phyloP scores from a whole-genome alignment of 2,888 invertebrate species.

The Bembecia ichneumoniformis region DNA sequence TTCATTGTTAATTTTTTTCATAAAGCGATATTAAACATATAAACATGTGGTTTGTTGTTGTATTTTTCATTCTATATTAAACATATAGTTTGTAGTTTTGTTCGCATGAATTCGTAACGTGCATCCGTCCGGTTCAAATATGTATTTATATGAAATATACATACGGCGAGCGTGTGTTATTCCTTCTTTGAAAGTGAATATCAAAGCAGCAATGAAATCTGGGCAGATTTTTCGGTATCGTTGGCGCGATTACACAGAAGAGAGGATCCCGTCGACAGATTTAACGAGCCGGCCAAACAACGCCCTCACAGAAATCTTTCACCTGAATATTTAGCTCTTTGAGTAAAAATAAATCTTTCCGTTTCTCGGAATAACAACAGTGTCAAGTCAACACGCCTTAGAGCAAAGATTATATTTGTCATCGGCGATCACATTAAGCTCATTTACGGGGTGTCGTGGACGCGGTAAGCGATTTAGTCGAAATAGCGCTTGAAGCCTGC shows the following conservation, averaged over 20 bases:
- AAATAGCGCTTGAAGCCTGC: conserved; percentile 34
- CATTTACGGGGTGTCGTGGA: conserved; percentile 55
- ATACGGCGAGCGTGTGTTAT: conserved; percentile 29
- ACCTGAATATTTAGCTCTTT: conserved; percentile 70
- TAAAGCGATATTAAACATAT: too few species aligned
- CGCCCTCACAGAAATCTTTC: conserved; percentile 64
- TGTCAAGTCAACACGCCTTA: conserved; percentile 62
- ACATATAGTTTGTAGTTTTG: too few species aligned
- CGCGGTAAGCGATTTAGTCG: conserved; percentile 53
- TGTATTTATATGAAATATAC: too few species aligned
- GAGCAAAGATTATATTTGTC: conserved; percentile 70
- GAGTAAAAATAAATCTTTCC: conserved; percentile 67
- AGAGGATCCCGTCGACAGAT: conserved; percentile 50
- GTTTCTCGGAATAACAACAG: conserved; percentile 68
- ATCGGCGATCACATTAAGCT: conserved; percentile 56
- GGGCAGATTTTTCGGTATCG: conserved; percentile 58
- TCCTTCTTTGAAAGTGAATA: conserved; percentile 54
- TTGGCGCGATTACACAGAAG: conserved; percentile 69
- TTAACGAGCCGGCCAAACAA: conserved; percentile 57
- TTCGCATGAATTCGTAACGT: too few species aligned
- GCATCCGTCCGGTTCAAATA: too few species aligned
- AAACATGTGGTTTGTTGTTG: too few species aligned
- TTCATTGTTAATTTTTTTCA: too few species aligned
- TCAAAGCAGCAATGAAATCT: conserved; percentile 53
- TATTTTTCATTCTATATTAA: too few species aligned